Percentiles rank a stretch among this genome's conserved stretches.
Evolutionary conservation across 2,888 invertebrate species (phyloP).

Genomic region (Epinotia brunnichana): DNA sequence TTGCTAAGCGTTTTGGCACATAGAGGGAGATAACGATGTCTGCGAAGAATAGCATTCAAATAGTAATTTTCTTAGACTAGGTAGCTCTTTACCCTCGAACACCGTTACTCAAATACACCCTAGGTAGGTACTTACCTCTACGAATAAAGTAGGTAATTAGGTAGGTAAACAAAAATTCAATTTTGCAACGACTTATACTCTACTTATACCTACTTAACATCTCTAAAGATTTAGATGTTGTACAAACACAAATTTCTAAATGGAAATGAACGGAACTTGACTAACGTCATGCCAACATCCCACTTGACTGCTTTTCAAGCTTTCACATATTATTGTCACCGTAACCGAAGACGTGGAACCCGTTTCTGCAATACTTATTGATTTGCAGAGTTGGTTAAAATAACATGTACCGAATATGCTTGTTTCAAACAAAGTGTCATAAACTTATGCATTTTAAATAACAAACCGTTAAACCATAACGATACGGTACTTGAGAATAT

Average conservation of each 20-base stretch:
- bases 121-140: neutral
- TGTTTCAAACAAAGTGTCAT: conserved; percentile 1
- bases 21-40: no score
- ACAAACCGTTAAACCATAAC: neutral
- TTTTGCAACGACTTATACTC: neutral
- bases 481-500: neutral
- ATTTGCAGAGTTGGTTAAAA: no score
- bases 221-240: conserved; percentile 4
- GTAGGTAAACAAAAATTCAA: no score
- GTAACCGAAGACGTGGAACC: conserved; percentile 8
- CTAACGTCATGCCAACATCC: conserved; percentile 2
- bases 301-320: conserved; percentile 14
- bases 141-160: no score
- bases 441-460: neutral
- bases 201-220: neutral
- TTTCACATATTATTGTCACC: conserved; percentile 26
- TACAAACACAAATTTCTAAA: conserved; percentile 34
- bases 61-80: neutral
- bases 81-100: neutral
- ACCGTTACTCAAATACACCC: neutral
- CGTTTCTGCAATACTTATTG: conserved; percentile 18
- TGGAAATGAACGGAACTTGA: conserved; percentile 34
- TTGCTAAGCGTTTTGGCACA: no score
- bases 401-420: neutral
- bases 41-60: neutral